Base-by-base conservation (phyloP, 2,888 invertebrate species). In the Chrysopilus asiliformis region DNA sequence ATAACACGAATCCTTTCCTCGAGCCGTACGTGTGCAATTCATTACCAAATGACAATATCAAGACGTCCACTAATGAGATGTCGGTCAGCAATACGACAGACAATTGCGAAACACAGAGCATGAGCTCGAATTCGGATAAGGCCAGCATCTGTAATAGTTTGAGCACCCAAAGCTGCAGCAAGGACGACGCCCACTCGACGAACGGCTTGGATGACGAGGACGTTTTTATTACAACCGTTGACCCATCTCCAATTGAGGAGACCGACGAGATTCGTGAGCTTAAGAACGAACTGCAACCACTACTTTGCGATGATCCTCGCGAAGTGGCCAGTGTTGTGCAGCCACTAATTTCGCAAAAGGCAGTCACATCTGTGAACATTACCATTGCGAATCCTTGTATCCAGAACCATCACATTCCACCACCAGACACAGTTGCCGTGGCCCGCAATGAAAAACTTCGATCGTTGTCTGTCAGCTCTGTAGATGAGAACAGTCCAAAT, bases 331-430 rank as follows among this genome's bases (percentile, higher is more conserved):
- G 55, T 28, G 43, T 62, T 25, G 36, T 39, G 10, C 51, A 55
- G n/a, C 55, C 52, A 1, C 39, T 58, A 58, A 60, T 57, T 53
- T 56, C 53, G 31, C 67, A 73, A 31, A 72, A 69, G 43, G 72
- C 72, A 2, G 72, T 74, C 55, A 74, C 75, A 9, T 74, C 74
- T 8, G 74, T 74, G 4, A 74, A 74, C 50, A 74, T 74, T 48
- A 74, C 73, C 29, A 79, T 80, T 42, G 74, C 79, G 9, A 79
- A 78, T 64, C 79, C 79, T 2, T 75, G 71, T 39, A 76, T 80
- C 46, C 79, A 79, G 52, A 79, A 79, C 46, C 68, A 68, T n/a
- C 73, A 74, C 49, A 63, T 78, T 49, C 74, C 77, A 24, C 76
- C 78, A 25, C 72, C 76, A 1, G 65, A 76, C 36, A 70, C 71